Evolutionary conservation across 2,113 vertebrate species (phyloP), one percentile per base, ranked within the genome.

Genomic region (Nestor notabilis): DNA sequence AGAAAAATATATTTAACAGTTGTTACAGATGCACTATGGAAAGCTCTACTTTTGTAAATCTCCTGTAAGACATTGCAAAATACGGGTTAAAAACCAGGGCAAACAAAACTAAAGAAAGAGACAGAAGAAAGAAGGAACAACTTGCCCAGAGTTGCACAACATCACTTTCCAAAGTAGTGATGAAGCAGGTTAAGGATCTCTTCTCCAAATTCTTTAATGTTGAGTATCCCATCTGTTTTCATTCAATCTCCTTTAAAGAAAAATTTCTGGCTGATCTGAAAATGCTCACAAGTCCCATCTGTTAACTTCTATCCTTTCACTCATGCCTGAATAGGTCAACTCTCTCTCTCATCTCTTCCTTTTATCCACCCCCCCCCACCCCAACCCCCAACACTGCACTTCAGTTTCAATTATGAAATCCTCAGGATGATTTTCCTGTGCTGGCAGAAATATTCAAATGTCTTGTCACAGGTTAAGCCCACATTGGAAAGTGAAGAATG

Each of bases 351-450:
- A n/a, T n/a, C n/a, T n/a, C n/a, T n/a, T n/a, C n/a, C n/a, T n/a
- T n/a, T n/a, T n/a, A n/a, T n/a, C n/a, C n/a, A n/a, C n/a, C n/a
- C n/a, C n/a, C n/a, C n/a, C n/a, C n/a, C n/a, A n/a, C n/a, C n/a
- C n/a, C n/a, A n/a, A n/a, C n/a, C n/a, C n/a, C n/a, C 35, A 87
- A 58, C 1, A 7, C 74, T 80, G 77, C 78, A 91, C 44, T 93
- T 89, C 74, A 82, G 41, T 79, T 96, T 93, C 84, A 89, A 50
- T 87, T 78, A 88, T 61, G n/a, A 93, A 92, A 90, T 46, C 63
- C 66, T 82, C 70, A 71, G 50, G 24, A 2, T 43, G 74, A 92
- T 90, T 84, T 75, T 87, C 66, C 63, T 83, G 50, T 74, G 41
- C 68, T 49, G 35, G 24, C 39, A 50, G 83, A 95, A 35, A 49